phyloP scores from a whole-genome alignment of 2,113 vertebrate genomes.

The Mungos mungo region DNA sequence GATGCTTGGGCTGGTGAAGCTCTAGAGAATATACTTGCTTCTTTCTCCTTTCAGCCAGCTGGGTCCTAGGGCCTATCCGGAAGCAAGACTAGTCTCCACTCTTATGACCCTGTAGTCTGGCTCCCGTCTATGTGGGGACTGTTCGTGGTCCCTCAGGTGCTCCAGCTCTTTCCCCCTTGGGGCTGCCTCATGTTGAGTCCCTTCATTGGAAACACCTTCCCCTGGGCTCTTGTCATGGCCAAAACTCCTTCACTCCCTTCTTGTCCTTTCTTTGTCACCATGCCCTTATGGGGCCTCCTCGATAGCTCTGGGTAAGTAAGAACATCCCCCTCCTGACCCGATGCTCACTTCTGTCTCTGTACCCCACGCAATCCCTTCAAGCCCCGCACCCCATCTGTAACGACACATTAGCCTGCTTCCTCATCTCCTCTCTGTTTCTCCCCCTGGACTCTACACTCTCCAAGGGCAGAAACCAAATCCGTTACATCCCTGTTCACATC shows the following conservation, averaged over 20 bases:
- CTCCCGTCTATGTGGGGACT: rapidly evolving
- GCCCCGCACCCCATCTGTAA: background rate
- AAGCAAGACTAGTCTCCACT: background rate
- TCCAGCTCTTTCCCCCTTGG: rapidly evolving
- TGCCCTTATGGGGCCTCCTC: too few species aligned
- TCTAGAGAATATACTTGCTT: rapidly evolving
- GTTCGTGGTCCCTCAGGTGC: rapidly evolving
- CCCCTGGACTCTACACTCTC: background rate
- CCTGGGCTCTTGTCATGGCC: background rate
- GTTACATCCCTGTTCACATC: rapidly evolving
- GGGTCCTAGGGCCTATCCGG: background rate
- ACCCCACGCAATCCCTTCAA: rapidly evolving
- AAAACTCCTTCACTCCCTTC: background rate
- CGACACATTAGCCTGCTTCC: background rate
- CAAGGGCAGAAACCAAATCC: background rate
- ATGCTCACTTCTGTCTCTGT: background rate
- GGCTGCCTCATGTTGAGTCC: background rate
- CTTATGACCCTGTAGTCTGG: background rate
- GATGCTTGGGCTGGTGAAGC: rapidly evolving
- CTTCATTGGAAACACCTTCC: background rate
- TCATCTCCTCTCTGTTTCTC: background rate
- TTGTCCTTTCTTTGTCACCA: background rate
- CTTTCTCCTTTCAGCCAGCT: background rate
- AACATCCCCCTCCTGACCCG: background rate
- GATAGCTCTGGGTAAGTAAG: too few species aligned